Conservation (phyloP, 2,888 invertebrate genomes). For the Crematogaster levior region DNA sequence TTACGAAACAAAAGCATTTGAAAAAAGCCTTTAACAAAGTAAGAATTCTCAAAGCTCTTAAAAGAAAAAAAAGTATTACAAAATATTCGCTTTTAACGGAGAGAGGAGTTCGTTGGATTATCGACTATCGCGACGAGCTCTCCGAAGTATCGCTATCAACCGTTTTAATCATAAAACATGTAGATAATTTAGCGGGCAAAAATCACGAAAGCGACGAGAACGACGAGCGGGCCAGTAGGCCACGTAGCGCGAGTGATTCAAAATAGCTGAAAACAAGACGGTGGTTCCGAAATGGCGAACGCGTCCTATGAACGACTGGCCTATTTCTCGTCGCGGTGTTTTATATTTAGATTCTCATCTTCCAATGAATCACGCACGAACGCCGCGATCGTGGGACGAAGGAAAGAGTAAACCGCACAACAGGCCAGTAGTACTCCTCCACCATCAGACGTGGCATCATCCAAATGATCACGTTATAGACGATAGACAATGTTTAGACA, state of each 20-base stretch:
- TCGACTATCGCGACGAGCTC: not conserved
- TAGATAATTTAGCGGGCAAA: not conserved
- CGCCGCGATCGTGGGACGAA: conserved; percentile 58
- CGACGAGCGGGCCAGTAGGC: conserved; percentile 58
- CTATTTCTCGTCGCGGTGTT: conserved; percentile 79
- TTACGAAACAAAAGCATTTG: too few relatives aligned
- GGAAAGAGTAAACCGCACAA: conserved; percentile 65
- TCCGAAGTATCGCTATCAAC: not conserved
- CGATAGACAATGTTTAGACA: not conserved
- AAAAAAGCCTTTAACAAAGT: not conserved
- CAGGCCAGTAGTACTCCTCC: not conserved
- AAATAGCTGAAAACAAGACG: conserved; percentile 83
- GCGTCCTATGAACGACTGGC: conserved; percentile 75
- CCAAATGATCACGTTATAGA: not conserved
- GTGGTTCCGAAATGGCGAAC: conserved; percentile 73
- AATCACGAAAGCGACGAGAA: not conserved
- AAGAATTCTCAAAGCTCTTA: not conserved
- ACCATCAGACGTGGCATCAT: not conserved
- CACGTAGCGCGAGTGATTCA: conserved; percentile 79
- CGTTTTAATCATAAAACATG: not conserved
- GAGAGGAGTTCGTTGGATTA: not conserved
- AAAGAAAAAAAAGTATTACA: not conserved
- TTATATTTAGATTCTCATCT: conserved; percentile 82
- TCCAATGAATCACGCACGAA: conserved; percentile 77
- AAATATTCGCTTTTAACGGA: too few relatives aligned